Evolutionary conservation across 2,888 invertebrate species (phyloP).

Genomic region (Tenthredo distinguenda): DNA sequence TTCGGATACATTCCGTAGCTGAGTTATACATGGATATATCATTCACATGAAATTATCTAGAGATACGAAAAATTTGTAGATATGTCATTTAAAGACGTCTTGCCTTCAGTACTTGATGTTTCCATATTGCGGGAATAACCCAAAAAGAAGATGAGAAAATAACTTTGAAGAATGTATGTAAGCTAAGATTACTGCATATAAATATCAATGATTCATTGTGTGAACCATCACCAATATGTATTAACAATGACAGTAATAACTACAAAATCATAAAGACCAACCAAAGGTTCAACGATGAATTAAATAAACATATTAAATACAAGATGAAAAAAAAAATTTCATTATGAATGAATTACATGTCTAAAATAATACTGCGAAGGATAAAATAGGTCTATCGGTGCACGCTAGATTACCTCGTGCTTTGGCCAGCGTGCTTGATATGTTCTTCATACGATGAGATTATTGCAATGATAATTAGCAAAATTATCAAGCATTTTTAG

Average conservation of each 20-base stretch:
- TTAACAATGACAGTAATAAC: constrained; percentile 25
- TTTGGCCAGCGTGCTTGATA: constrained; percentile 23
- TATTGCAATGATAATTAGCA: background rate
- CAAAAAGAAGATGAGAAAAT: constrained; percentile 5
- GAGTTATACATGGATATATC: background rate
- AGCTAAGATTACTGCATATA: constrained; percentile 11
- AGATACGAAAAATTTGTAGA: background rate
- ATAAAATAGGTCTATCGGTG: constrained; percentile 26
- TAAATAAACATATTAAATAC: constrained; percentile 25
- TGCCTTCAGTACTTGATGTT: constrained; percentile 18
- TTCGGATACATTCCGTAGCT: background rate
- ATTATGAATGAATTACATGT: constrained; percentile 20
- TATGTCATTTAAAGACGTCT: background rate
- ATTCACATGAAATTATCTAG: background rate
- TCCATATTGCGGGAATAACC: constrained; percentile 33
- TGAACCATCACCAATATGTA: constrained; percentile 21
- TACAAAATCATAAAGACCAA: constrained; percentile 36
- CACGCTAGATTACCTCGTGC: constrained; percentile 21
- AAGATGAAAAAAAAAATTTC: background rate
- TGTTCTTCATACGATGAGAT: constrained; percentile 25
- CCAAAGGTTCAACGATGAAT: constrained; percentile 25
- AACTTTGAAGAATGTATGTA: background rate
- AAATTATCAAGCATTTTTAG: background rate
- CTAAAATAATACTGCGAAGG: constrained; percentile 13
- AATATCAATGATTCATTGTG: background rate